Conservation (phyloP, 2,797 vertebrate species). For the Tachyglossus aculeatus region DNA sequence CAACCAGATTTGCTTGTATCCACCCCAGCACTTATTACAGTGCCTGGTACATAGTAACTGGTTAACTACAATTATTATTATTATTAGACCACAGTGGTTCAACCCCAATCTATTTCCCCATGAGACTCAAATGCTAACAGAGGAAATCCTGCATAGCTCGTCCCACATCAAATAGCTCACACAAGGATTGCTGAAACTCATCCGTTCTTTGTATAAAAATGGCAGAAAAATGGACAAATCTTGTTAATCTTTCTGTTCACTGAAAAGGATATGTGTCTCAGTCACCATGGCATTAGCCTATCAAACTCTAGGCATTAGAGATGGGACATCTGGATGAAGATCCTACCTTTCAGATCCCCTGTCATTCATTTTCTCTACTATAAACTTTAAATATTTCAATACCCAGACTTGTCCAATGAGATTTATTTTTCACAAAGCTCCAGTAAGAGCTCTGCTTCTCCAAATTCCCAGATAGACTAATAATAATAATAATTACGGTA, state of each 20-base stretch:
- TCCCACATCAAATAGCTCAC: background rate
- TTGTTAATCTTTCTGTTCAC: conserved; percentile 2
- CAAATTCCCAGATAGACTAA: too few species aligned
- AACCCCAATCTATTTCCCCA: too few species aligned
- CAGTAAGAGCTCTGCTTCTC: too few species aligned
- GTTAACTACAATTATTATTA: too few species aligned
- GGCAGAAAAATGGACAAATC: background rate
- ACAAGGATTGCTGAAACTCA: background rate
- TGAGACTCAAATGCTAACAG: background rate
- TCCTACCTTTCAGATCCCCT: conserved; percentile 41
- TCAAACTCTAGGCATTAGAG: conserved; percentile 35
- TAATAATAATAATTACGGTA: too few species aligned
- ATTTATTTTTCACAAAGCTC: too few species aligned
- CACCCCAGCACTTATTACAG: too few species aligned
- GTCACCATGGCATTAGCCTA: background rate
- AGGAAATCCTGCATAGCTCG: background rate
- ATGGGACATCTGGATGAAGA: conserved; percentile 44
- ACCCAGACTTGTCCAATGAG: too few species aligned
- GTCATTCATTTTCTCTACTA: conserved; percentile 21
- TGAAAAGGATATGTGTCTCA: conserved; percentile 14
- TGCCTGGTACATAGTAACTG: too few species aligned
- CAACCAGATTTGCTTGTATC: too few species aligned
- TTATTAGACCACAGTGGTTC: too few species aligned
- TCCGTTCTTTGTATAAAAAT: background rate
- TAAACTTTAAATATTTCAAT: conserved; percentile 51